Conservation (phyloP, 2,888 invertebrate genomes). For the Encarsia formosa region DNA sequence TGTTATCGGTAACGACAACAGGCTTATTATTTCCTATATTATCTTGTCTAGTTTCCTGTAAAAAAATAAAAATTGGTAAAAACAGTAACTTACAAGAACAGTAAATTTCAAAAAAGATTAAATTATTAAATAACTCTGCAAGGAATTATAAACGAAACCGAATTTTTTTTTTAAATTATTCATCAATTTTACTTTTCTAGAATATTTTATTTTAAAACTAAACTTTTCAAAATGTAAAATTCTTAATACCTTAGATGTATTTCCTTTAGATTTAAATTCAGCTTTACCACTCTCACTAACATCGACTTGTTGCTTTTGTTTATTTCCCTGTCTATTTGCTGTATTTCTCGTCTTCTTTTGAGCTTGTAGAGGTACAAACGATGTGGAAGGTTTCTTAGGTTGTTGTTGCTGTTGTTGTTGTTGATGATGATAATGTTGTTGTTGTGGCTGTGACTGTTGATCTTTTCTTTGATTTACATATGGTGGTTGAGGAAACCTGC, state of each 20-base stretch:
- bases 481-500: constrained; percentile 10
- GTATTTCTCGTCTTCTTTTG: constrained; percentile 50
- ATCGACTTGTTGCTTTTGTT: too few species aligned
- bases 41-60: constrained; percentile 27
- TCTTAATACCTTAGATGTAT: too few species aligned
- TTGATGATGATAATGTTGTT: constrained; percentile 6
- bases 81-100: too few species aligned
- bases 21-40: constrained; percentile 17
- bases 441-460: constrained; percentile 13
- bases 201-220: too few species aligned
- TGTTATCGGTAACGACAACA: constrained; percentile 24
- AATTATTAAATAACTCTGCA: too few species aligned
- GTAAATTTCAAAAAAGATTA: too few species aligned
- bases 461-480: constrained; percentile 15
- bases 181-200: too few species aligned
- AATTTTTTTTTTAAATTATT: too few species aligned
- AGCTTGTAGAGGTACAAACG: constrained; percentile 58
- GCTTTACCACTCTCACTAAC: too few species aligned
- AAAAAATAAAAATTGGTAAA: constrained; percentile 3
- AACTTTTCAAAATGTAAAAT: too few species aligned
- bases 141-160: too few species aligned
- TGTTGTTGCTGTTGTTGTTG: constrained; percentile 20
- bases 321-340: constrained; percentile 22
- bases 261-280: too few species aligned
- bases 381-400: constrained; percentile 38